These are phyloP conservation scores for Ciona savignyi DNA, from an alignment of 23 tunicate genomes.

Conservation along the genomic window DNA sequence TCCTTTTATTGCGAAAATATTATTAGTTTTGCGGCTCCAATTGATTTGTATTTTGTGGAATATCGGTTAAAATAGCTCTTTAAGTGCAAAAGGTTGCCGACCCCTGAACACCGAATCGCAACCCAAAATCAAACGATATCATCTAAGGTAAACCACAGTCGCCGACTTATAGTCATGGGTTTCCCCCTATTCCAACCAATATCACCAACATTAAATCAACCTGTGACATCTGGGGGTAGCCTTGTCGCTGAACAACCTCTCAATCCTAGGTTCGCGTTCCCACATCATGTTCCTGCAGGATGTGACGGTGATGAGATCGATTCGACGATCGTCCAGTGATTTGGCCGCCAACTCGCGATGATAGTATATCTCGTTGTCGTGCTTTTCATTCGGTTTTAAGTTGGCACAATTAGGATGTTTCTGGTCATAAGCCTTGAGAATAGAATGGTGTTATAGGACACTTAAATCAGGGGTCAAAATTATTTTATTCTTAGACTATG, in stretches of 20 bases:
- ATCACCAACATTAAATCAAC: no score
- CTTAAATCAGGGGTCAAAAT: no score
- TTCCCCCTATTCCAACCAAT: no score
- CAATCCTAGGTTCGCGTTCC: constrained; percentile 59
- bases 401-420: constrained; percentile 33
- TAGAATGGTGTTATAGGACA: neutral
- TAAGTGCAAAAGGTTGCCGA: no score
- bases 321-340: constrained; percentile 58
- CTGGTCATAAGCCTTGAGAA: constrained; percentile 34
- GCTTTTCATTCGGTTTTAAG: constrained; percentile 35
- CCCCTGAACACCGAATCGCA: no score
- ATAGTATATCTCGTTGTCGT: constrained; percentile 63
- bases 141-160: no score
- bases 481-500: no score
- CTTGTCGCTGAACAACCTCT: constrained; percentile 55
- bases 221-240: constrained; percentile 40
- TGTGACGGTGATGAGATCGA: constrained; percentile 78
- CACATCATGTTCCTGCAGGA: constrained; percentile 58
- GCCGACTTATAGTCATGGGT: no score
- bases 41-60: no score
- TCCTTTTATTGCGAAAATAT: no score
- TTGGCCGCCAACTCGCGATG: constrained; percentile 77
- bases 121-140: neutral
- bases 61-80: no score
- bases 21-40: no score